phyloP scores from a whole-genome alignment of 2,797 vertebrate species.

The Eidolon dupreanum region DNA sequence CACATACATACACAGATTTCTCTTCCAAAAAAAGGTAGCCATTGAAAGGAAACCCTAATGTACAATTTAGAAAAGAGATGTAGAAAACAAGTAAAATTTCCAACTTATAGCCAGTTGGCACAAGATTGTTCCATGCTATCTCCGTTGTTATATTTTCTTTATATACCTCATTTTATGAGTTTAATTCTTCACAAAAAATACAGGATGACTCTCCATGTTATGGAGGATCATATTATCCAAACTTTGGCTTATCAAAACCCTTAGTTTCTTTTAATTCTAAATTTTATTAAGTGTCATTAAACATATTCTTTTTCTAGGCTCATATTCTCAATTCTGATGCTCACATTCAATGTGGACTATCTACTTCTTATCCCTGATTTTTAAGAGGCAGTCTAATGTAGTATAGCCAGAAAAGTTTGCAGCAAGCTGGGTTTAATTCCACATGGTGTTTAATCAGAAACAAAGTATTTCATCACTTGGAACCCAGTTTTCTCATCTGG shows the following conservation, averaged over 20 bases:
- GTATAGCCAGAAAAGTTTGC: not conserved
- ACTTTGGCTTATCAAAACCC: not conserved
- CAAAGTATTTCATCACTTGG: conserved; percentile 16
- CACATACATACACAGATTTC: not conserved
- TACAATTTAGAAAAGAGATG: conserved; percentile 9
- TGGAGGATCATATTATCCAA: not conserved
- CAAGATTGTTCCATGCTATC: not conserved
- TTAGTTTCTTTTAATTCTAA: not conserved
- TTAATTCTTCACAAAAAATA: conserved; percentile 10
- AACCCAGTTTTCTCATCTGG: not conserved
- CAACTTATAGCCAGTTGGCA: not conserved
- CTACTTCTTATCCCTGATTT: not conserved
- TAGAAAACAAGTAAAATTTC: not conserved
- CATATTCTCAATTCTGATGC: not conserved
- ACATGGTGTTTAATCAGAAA: not conserved
- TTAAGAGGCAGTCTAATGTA: not conserved
- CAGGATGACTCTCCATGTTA: not conserved
- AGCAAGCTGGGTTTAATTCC: not conserved
- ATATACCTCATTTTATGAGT: not conserved
- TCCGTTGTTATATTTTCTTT: not conserved
- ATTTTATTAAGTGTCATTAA: not conserved
- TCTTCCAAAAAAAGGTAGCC: not conserved
- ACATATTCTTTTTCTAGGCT: not conserved
- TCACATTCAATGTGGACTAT: not conserved
- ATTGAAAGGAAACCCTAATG: not conserved